Base-by-base conservation (phyloP, 1,140 invertebrate genomes). In the Drosophila mayri region DNA sequence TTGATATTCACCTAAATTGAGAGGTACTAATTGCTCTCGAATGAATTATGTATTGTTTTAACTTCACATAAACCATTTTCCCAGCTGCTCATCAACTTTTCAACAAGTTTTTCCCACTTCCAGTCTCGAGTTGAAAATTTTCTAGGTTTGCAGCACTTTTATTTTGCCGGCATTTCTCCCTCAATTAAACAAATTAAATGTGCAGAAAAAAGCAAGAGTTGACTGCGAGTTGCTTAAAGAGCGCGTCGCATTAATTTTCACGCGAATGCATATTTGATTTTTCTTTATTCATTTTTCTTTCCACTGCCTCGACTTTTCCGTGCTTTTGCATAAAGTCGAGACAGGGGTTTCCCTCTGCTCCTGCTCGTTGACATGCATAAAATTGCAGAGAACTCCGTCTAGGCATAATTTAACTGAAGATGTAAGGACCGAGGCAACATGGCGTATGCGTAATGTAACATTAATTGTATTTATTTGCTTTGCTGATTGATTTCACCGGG, bases 401-500 rank as follows among this genome's bases (percentile, higher is more conserved):
- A 63, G 62, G 66, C 76, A 83, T 84, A 88, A 88, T 80, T 72
- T 79, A 70, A 70, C 58, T 38, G 25, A 32, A 47, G 49, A 37
- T 50, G 52, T 38, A 50, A 43, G 32, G 12, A n/a, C n/a, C 55
- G 84, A 32, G 72, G 72, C 71, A 71, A 54, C 67, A 38, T 50
- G 50, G 80, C 84, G 84, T 88, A 84, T 90, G 41, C 84, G 67
- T 84, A 88, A 87, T 88, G 80, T 81, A 68, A 65, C 85, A 84
- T 88, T 88, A 88, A 88, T 88, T 88, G 85, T 80, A 88, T 88
- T 88, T 88, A 84, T 88, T 88, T 88, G 85, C 80, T 71, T 78
- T 84, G 72, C 76, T 84, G 84, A 88, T 88, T 84, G 84, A 88
- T 88, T 88, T 88, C 18, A 54, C 32, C 64, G 46, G 38, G 47